A percentile compares a stretch with the other conserved stretches of the same genome.
Evolutionary conservation across 2,113 vertebrate genomes (phyloP).

Genomic region (Paraplagusia blochii): DNA sequence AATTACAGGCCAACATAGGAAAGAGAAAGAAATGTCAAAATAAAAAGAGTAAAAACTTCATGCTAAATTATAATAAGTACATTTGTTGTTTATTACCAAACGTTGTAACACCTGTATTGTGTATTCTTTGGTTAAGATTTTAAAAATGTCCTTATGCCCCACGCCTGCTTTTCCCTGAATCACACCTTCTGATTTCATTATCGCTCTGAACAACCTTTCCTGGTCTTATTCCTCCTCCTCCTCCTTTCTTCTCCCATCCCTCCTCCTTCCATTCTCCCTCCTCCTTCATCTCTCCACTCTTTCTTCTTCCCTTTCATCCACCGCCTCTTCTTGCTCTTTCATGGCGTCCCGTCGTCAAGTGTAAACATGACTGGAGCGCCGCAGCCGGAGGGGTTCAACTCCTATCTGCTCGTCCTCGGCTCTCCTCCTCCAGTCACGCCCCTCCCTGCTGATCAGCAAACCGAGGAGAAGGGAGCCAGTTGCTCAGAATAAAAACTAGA

Average conservation of each 20-base stretch:
- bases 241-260: not conserved
- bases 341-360: constrained; percentile 53
- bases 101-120: too few species aligned
- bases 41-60: too few species aligned
- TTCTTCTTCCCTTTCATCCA: constrained; percentile 58
- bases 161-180: constrained; percentile 15
- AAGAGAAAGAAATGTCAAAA: too few species aligned
- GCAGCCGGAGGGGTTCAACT: constrained; percentile 55
- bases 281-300: constrained; percentile 20
- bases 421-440: constrained; percentile 46
- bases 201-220: constrained; percentile 39
- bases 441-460: constrained; percentile 35
- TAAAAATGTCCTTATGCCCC: not conserved
- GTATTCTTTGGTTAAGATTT: not conserved
- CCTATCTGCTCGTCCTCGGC: constrained; percentile 44
- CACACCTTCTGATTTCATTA: constrained; percentile 42
- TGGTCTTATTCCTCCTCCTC: constrained; percentile 15
- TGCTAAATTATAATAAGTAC: too few species aligned
- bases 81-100: too few species aligned
- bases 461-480: not conserved
- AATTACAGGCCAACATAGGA: too few species aligned
- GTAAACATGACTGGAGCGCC: constrained; percentile 57
- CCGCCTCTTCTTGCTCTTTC: constrained; percentile 56
- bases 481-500: constrained; percentile 25
- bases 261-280: constrained; percentile 3